phyloP scores from a whole-genome alignment of 2,888 invertebrate species.

The Uloborus plumipes region DNA sequence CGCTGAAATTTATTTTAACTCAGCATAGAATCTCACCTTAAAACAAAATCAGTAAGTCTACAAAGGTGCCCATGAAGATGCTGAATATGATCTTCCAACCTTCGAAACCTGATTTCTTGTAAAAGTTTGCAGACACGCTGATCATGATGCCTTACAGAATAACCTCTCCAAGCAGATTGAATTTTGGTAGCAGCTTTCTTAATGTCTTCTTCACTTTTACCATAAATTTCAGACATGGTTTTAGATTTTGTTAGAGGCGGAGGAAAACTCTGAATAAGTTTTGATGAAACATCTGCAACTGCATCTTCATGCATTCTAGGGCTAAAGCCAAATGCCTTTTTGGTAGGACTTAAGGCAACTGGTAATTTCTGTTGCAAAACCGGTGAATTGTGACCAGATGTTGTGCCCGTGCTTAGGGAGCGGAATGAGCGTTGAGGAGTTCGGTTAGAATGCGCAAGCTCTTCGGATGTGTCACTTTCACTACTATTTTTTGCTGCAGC shows the following conservation, averaged over 20 bases:
- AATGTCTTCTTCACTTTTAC: conserved; percentile 53
- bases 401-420: conserved; percentile 38
- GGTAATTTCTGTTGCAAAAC: conserved; percentile 38
- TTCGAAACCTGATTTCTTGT: conserved; percentile 60
- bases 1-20: not conserved
- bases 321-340: conserved; percentile 39
- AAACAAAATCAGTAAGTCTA: conserved; percentile 55
- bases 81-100: conserved; percentile 63
- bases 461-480: conserved; percentile 56
- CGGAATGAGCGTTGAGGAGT: conserved; percentile 52
- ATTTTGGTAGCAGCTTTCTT: conserved; percentile 80
- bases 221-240: conserved; percentile 54
- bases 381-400: conserved; percentile 47
- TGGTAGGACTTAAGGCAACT: conserved; percentile 46
- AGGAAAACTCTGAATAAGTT: conserved; percentile 9
- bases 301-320: conserved; percentile 24
- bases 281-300: conserved; percentile 16
- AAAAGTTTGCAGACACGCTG: conserved; percentile 40
- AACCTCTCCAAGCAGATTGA: conserved; percentile 89
- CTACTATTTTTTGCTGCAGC: conserved; percentile 47
- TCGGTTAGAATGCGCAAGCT: conserved; percentile 31
- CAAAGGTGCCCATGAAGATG: conserved; percentile 58
- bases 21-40: conserved; percentile 20
- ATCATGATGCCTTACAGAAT: conserved; percentile 52
- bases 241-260: conserved; percentile 33